Evolutionary conservation across 2,113 vertebrate genomes (phyloP).

Genomic region (Petrocephalus zakoni): DNA sequence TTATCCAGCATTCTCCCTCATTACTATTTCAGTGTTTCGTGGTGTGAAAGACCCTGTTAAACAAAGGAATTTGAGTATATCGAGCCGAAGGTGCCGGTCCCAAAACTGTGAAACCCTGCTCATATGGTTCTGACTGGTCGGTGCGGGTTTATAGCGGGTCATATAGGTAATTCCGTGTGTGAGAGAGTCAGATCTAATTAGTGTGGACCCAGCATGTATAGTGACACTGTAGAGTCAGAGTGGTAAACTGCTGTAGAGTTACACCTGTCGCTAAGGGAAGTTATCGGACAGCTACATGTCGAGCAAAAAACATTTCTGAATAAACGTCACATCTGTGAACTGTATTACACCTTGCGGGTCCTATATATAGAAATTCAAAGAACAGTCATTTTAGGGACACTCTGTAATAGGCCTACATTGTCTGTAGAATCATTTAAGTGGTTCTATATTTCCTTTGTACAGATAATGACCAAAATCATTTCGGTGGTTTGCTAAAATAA

Average conservation of each 20-base stretch:
- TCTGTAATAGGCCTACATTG: slow-evolving; percentile 4
- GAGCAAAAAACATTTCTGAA: background rate
- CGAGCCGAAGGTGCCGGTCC: background rate
- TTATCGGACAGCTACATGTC: background rate
- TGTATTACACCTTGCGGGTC: background rate
- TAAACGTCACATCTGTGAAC: background rate
- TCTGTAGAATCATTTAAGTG: background rate
- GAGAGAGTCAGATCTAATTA: background rate
- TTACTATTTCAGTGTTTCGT: background rate
- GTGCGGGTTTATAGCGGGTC: background rate
- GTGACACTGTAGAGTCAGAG: background rate
- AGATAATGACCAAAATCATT: background rate
- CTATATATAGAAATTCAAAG: slow-evolving; percentile 3
- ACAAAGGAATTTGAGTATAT: background rate
- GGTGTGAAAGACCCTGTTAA: background rate
- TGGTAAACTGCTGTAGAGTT: background rate
- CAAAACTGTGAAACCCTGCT: background rate
- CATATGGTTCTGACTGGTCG: background rate
- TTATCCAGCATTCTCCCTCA: slow-evolving; percentile 60
- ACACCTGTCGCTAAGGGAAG: background rate
- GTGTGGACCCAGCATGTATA: background rate
- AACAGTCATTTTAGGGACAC: slow-evolving; percentile 1
- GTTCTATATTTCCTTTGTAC: background rate
- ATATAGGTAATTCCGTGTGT: background rate
- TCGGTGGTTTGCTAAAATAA: background rate